Base-by-base conservation (phyloP, 2,888 invertebrate species). In the Aleiodes leptofemur region DNA sequence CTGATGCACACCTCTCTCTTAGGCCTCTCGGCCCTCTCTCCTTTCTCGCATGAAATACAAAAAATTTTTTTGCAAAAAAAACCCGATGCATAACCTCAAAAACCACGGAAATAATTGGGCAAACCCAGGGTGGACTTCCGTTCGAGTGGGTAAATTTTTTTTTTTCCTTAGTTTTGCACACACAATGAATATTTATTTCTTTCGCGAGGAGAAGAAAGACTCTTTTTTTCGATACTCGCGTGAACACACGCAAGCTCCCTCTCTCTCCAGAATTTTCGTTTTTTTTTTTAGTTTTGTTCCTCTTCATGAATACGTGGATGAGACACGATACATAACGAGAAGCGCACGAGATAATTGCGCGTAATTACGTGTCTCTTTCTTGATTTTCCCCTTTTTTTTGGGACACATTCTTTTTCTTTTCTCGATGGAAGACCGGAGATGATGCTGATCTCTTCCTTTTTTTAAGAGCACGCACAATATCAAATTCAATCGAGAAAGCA, bases 341-440 rank as follows among this genome's bases (percentile, higher is more conserved):
- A 80, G 81, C 83, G 80, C 82, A 85, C 83, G 85, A 81, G 84
- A 84, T 84, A 85, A 85, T 85, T 85, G 84, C 81, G 48, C 72
- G 53, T 84, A 83, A 84, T 85, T 84, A 80, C 80, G 78, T 79
- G 84, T 81, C 81, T 82, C 83, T 83, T 82, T 23, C 23, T 64
- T 64, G 64, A 64, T 64, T 50, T 51, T n/a, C 31, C 51, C 31
- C 29, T 7, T 31, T 53, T 14, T 50, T 43, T 48, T 1, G 16
- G 11, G 31, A 23, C 23, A 23, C 23, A 23, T 23, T 23, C 23
- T 23, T 23, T 2, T 23, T 34, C 50, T 68, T 11, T 64, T 38
- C 51, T n/a, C n/a, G n/a, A 8, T 7, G 1, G 34, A 34, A 1
- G 31, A 51, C 68, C 68, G 51, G 51, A 68, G 68, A 53, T 68